Evolutionary conservation across 2,113 vertebrate species (phyloP).

Genomic region (Perca schrenkii): DNA sequence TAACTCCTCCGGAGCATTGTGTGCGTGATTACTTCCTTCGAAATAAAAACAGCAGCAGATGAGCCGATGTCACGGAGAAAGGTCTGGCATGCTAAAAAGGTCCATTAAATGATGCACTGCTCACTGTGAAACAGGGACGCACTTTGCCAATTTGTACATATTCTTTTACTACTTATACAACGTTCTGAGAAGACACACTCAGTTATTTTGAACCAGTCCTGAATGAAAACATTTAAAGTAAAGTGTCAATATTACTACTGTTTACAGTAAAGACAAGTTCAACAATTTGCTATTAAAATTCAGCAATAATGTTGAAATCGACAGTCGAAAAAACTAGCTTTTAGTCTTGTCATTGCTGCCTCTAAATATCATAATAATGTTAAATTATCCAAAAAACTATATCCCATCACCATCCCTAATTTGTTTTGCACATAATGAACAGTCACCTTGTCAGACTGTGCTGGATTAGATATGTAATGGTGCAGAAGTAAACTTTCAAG

Average conservation of each 20-base stretch:
- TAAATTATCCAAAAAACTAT: conserved; percentile 36
- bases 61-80: conserved; percentile 21
- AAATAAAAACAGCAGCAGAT: conserved; percentile 26
- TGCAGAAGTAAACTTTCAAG: conserved; percentile 26
- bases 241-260: neutral
- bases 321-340: conserved; percentile 13
- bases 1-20: conserved; percentile 18
- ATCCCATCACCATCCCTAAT: conserved; percentile 10
- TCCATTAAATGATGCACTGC: conserved; percentile 10
- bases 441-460: conserved; percentile 26
- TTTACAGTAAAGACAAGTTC: neutral
- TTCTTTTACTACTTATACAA: neutral
- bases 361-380: conserved; percentile 30
- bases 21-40: neutral
- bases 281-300: neutral
- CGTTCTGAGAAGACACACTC: neutral
- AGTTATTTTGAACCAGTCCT: neutral
- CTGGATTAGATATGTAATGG: conserved; percentile 25
- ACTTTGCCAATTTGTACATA: neutral
- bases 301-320: neutral
- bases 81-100: conserved; percentile 13
- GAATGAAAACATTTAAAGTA: neutral
- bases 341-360: conserved; percentile 13
- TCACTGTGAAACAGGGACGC: neutral
- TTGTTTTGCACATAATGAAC: conserved; percentile 55